Evolutionary conservation across 2,888 invertebrate genomes (phyloP).

Genomic region (Dendrolimus pini): DNA sequence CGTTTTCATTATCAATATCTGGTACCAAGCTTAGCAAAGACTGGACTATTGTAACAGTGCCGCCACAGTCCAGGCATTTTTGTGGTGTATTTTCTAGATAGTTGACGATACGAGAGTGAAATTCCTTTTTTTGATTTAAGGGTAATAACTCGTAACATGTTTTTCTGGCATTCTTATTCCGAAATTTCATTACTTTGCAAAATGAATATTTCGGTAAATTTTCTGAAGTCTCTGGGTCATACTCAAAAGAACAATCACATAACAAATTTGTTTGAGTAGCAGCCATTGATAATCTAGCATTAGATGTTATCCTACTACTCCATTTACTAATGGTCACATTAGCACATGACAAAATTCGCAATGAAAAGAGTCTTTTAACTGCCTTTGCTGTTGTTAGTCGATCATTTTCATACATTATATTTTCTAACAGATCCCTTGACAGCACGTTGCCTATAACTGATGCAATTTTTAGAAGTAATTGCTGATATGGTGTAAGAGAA

Average conservation of each 20-base stretch:
- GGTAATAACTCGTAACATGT: slow-evolving; percentile 74
- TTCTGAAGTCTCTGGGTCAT: slow-evolving; percentile 38
- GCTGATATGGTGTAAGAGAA: slow-evolving; percentile 77
- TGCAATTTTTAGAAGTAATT: slow-evolving; percentile 76
- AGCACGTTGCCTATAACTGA: slow-evolving; percentile 76
- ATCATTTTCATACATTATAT: slow-evolving; percentile 72
- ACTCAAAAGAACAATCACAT: slow-evolving; percentile 58
- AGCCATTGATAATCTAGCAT: slow-evolving; percentile 17
- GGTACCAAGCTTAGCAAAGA: slow-evolving; percentile 27
- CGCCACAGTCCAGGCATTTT: slow-evolving; percentile 70
- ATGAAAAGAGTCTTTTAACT: slow-evolving; percentile 71
- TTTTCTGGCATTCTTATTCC: slow-evolving; percentile 62
- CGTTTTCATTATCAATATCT: slow-evolving; percentile 3
- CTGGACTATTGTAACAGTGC: slow-evolving; percentile 48
- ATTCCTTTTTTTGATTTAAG: slow-evolving; percentile 71
- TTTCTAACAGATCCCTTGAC: slow-evolving; percentile 68
- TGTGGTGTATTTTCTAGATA: slow-evolving; percentile 67
- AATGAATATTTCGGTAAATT: slow-evolving; percentile 72
- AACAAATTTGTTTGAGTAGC: slow-evolving; percentile 22
- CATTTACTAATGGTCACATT: slow-evolving; percentile 30
- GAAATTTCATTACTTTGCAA: slow-evolving; percentile 76
- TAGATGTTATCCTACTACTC: slow-evolving; percentile 22
- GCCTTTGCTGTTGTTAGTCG: slow-evolving; percentile 64
- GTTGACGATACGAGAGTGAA: slow-evolving; percentile 69
- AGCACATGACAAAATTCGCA: slow-evolving; percentile 74